phyloP scores from a whole-genome alignment of 2,113 vertebrate genomes.

The Holacanthus passer region DNA sequence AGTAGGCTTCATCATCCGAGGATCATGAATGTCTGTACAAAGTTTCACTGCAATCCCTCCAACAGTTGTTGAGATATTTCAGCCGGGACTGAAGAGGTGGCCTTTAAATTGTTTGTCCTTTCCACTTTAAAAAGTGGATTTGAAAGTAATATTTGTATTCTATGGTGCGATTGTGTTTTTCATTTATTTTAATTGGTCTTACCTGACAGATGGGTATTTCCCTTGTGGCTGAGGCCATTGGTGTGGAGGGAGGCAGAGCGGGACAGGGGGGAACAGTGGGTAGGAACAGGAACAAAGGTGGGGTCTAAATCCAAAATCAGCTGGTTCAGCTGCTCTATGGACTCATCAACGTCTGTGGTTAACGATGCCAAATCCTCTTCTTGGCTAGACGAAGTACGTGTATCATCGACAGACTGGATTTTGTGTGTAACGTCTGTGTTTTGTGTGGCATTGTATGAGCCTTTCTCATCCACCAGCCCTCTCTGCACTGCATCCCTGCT shows the following conservation, averaged over 20 bases:
- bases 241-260: slow-evolving; percentile 71
- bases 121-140: no score
- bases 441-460: neutral
- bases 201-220: slow-evolving; percentile 81
- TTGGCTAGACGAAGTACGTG: slow-evolving; percentile 1
- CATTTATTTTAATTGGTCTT: slow-evolving; percentile 56
- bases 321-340: slow-evolving; percentile 96
- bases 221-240: slow-evolving; percentile 75
- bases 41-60: neutral
- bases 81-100: neutral
- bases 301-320: slow-evolving; percentile 96
- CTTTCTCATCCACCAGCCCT: slow-evolving; percentile 24
- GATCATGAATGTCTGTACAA: neutral
- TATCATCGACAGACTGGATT: neutral
- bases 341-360: slow-evolving; percentile 93
- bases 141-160: neutral
- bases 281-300: slow-evolving; percentile 93
- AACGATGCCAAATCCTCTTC: slow-evolving; percentile 82
- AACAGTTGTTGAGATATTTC: neutral
- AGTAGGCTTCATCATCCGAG: neutral
- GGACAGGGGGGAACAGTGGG: slow-evolving; percentile 79
- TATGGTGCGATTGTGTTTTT: neutral
- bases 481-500: slow-evolving; percentile 82
- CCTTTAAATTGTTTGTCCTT: no score
- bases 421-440: neutral